Conservation (phyloP, 1,140 invertebrate species). For the Apis florea region DNA sequence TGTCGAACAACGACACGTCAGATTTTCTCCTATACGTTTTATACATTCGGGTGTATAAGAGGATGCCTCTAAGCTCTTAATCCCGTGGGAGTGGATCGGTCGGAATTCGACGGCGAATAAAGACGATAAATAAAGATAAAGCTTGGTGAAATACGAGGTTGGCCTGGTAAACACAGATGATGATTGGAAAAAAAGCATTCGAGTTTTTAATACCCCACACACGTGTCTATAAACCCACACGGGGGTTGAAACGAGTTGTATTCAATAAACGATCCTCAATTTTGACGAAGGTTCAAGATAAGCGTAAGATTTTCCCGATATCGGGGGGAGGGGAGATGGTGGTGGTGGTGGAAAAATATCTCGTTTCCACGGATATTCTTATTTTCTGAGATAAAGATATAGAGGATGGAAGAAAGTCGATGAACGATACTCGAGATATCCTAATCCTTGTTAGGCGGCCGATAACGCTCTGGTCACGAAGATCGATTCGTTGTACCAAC, state of each 20-base stretch:
- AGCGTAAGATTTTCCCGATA: too few relatives aligned
- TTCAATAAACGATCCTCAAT: too few relatives aligned
- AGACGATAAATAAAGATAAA: conserved; percentile 42
- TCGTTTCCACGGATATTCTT: too few relatives aligned
- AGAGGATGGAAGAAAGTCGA: too few relatives aligned
- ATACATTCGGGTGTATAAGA: conserved; percentile 34
- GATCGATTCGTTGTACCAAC: conserved; percentile 35
- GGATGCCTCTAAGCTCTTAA: conserved; percentile 39
- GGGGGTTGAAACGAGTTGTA: too few relatives aligned
- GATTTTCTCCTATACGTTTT: too few relatives aligned
- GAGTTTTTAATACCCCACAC: conserved; percentile 55
- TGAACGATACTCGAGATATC: background rate
- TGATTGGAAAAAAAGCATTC: background rate
- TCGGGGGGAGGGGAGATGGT: too few relatives aligned
- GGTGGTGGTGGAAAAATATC: too few relatives aligned
- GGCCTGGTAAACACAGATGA: background rate
- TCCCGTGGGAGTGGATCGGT: conserved; percentile 33
- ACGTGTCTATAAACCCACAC: background rate
- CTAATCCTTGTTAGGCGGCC: conserved; percentile 1
- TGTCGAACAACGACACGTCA: too few relatives aligned
- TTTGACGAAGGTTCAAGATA: too few relatives aligned
- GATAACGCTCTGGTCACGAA: conserved; percentile 18
- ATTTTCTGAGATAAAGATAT: too few relatives aligned
- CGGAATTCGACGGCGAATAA: conserved; percentile 51
- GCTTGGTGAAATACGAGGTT: conserved; percentile 33